Evolutionary conservation across 2,113 vertebrate species (phyloP).

Genomic region (Bolborhynchus lineola): DNA sequence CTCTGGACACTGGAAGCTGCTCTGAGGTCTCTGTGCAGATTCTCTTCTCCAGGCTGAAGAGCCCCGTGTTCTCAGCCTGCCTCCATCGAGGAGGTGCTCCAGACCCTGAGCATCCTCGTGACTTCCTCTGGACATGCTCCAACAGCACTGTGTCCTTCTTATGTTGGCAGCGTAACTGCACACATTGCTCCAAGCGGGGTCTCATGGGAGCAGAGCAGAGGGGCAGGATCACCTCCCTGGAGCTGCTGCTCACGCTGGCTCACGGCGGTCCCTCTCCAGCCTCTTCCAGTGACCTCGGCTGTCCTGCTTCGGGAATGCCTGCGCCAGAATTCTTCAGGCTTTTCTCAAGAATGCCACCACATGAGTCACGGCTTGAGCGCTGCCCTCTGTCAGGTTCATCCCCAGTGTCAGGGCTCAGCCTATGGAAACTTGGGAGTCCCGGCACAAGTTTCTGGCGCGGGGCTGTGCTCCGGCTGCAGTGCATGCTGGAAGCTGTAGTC

Average conservation of each 20-base stretch:
- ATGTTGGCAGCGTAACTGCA: neutral
- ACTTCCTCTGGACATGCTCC: neutral
- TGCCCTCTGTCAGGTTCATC: slow-evolving; percentile 13
- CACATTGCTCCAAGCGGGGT: neutral
- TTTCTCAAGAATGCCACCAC: neutral
- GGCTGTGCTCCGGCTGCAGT: neutral
- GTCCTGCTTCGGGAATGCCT: neutral
- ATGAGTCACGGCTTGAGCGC: accelerated
- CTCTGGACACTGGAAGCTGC: neutral
- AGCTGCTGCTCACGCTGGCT: neutral
- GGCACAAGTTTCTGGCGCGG: neutral
- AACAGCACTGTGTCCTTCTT: neutral
- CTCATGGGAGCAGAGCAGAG: neutral
- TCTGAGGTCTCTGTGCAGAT: neutral
- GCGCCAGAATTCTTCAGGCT: neutral
- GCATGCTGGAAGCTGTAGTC: slow-evolving; percentile 62
- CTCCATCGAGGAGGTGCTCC: neutral
- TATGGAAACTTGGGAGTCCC: neutral
- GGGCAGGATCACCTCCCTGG: neutral
- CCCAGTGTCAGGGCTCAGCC: neutral
- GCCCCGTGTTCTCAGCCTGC: neutral
- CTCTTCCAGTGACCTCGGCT: neutral
- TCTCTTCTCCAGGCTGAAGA: neutral
- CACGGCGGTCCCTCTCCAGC: neutral
- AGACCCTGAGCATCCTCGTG: neutral